Evolutionary conservation across 2,113 vertebrate species (phyloP).

Genomic region (Alethe diademata): DNA sequence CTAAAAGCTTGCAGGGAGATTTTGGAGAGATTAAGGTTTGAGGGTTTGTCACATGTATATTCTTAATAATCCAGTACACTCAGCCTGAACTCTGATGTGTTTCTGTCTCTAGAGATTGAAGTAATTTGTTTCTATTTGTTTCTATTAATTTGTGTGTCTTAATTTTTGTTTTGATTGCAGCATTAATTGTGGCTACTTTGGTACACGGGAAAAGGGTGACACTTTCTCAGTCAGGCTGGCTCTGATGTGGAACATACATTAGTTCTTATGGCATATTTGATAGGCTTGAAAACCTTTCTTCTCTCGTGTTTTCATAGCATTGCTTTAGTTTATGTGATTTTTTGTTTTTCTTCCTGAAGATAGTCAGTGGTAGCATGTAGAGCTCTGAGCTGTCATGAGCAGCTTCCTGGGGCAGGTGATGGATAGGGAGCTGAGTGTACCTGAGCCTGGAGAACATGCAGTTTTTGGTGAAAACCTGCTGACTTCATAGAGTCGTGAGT

Average conservation of each 20-base stretch:
- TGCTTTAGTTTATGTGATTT: neutral
- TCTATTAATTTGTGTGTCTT: neutral
- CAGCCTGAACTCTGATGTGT: neutral
- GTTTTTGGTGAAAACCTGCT: neutral
- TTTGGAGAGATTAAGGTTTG: neutral
- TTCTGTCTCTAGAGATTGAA: neutral
- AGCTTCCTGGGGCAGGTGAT: neutral
- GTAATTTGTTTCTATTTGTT: neutral
- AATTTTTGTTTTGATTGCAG: neutral
- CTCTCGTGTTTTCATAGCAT: neutral
- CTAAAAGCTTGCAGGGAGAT: neutral
- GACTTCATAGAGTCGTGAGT: neutral
- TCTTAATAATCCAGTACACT: neutral
- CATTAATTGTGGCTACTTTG: neutral
- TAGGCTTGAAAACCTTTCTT: neutral
- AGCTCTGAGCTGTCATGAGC: neutral
- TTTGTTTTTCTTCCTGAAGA: neutral
- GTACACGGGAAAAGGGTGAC: neutral
- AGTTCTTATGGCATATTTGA: neutral
- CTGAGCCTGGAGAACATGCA: neutral
- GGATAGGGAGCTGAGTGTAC: neutral
- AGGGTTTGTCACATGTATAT: neutral
- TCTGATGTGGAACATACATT: neutral
- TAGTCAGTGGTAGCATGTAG: neutral
- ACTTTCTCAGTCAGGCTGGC: neutral